Base-by-base conservation (phyloP, 1,140 invertebrate species). In the Ceratina calcarata region DNA sequence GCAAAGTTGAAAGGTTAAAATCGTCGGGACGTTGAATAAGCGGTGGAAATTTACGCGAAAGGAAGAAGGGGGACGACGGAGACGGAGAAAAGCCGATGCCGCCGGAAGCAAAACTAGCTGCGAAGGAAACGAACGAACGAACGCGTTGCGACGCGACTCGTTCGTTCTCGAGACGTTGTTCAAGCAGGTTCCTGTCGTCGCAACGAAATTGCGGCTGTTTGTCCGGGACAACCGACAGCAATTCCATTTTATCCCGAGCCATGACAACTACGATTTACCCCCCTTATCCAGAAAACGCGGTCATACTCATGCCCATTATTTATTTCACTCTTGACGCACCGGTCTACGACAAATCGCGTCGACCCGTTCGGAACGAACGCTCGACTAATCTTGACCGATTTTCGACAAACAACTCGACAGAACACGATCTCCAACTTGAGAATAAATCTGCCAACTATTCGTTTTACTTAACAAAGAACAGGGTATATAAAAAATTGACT, bases 131-230 rank as follows among this genome's bases (percentile, higher is more conserved):
- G 69, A 53, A 27, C 10, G 18, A 49, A 60, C 13, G 32, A 45
- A 24, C 27, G 37, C 13, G 55, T 15, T 57, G 55, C 55, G 20
- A 18, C 15, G 64, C 20, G 8, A 67, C 51, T 55, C 51, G 24
- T 32, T 32, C 16, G 13, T 20, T 37, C 12, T n/a, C 66, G 69
- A 85, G 83, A 73, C 62, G 78, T 70, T 66, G 57, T 64, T 74
- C 69, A 80, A 32, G 80, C 78, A 81, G 77, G 78, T 80, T 81
- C 62, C 51, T 73, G 61, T 68, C 69, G 71, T 57, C 32, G 60
- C 66, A 87, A 32, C 75, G 75, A 87, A 90, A 90, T 90, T 89
- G 86, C 80, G 80, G 76, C 87, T 89, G 88, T 89, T 88, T 89
- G 88, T 89, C 87, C 84, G 73, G 82, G 72, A 78, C 80, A 83